Percentiles rank a stretch among this genome's conserved stretches.
These are phyloP conservation scores for Thrips palmi DNA, from an alignment of 1,140 invertebrate genomes.

Conservation along the genomic window DNA sequence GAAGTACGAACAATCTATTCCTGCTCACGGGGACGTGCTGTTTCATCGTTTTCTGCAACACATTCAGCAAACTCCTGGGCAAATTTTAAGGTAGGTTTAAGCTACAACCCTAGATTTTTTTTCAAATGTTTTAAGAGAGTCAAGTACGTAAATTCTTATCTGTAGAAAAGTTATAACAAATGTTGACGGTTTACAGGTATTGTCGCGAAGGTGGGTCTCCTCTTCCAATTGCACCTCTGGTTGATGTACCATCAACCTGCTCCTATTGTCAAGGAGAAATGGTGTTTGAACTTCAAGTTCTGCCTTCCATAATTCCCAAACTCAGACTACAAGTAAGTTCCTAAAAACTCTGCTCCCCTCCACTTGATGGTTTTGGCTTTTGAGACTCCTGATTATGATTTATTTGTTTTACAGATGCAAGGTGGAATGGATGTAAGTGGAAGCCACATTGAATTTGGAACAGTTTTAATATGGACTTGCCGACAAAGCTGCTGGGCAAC, in stretches of 20 bases:
- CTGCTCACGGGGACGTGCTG: slow-evolving; percentile 59
- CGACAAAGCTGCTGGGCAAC: slow-evolving; percentile 63
- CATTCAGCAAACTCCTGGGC: slow-evolving; percentile 55
- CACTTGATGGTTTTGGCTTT: not conserved
- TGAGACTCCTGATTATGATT: not conserved
- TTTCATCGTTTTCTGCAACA: slow-evolving; percentile 60
- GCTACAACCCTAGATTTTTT: not conserved
- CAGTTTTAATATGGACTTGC: slow-evolving; percentile 63
- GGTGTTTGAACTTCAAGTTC: slow-evolving; percentile 61
- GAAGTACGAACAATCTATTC: slow-evolving; percentile 56
- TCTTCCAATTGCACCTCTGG: slow-evolving; percentile 40
- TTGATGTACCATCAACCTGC: slow-evolving; percentile 32
- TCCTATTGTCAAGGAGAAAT: slow-evolving; percentile 47
- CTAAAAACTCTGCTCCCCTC: slow-evolving; percentile 9
- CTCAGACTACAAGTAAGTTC: slow-evolving; percentile 29
- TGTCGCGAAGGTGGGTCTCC: slow-evolving; percentile 40
- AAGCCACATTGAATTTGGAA: slow-evolving; percentile 55
- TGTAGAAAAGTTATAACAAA: not conserved
- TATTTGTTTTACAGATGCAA: too few relatives aligned
- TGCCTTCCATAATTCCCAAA: slow-evolving; percentile 56
- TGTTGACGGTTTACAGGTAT: slow-evolving; percentile 32
- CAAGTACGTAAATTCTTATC: slow-evolving; percentile 6
- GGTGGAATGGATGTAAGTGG: slow-evolving; percentile 23
- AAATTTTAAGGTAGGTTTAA: slow-evolving; percentile 48
- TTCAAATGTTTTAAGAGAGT: slow-evolving; percentile 1